Percentiles rank a stretch among this genome's conserved stretches.
These are phyloP conservation scores for Melanotus villosus DNA, from an alignment of 2,888 invertebrate species.

Conservation along the genomic window DNA sequence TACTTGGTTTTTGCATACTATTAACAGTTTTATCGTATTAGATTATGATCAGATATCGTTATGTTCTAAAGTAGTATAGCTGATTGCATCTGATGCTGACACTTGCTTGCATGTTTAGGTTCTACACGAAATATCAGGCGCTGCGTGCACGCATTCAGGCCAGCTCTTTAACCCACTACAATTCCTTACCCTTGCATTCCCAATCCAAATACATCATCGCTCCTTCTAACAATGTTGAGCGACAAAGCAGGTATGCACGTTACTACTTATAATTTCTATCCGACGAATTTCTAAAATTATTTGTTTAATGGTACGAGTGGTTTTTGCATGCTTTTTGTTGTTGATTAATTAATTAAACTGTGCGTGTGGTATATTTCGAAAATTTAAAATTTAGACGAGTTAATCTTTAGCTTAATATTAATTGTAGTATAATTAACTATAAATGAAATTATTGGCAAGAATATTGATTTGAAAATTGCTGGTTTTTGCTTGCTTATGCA, in stretches of 20 bases:
- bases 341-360: not conserved
- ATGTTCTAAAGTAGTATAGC: constrained; percentile 60
- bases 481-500: constrained; percentile 32
- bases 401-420: no score
- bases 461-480: not conserved
- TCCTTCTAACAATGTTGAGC: constrained; percentile 58
- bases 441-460: no score
- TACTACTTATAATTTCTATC: constrained; percentile 44
- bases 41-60: constrained; percentile 28
- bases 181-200: constrained; percentile 61
- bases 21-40: constrained; percentile 25
- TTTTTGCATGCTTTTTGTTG: constrained; percentile 6
- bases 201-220: constrained; percentile 63
- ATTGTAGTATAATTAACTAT: no score
- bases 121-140: constrained; percentile 91
- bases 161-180: constrained; percentile 82
- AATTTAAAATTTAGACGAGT: no score
- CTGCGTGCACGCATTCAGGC: constrained; percentile 92
- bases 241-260: constrained; percentile 65
- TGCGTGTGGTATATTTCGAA: no score
- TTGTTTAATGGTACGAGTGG: not conserved
- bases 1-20: not conserved
- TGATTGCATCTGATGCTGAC: constrained; percentile 59
- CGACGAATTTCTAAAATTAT: not conserved
- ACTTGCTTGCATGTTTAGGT: constrained; percentile 73